phyloP scores from a whole-genome alignment of 1,140 invertebrate genomes.

The Bombus huntii region DNA sequence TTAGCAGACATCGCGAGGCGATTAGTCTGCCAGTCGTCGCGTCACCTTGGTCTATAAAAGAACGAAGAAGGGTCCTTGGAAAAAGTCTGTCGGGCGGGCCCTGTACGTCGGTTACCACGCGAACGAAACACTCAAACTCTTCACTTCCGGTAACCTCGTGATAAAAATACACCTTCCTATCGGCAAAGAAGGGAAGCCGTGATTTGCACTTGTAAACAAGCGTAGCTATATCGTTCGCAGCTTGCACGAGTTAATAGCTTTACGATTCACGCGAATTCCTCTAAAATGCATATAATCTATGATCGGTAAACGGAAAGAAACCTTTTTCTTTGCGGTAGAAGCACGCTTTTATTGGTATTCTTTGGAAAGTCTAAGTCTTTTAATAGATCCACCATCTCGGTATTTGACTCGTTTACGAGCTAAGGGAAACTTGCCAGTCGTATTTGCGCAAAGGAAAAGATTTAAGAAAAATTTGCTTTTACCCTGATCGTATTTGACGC shows the following conservation, averaged over 20 bases:
- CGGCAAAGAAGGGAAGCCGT: neutral
- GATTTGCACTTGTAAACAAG: conserved; percentile 32
- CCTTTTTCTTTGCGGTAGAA: neutral
- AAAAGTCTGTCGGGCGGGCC: neutral
- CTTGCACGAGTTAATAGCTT: neutral
- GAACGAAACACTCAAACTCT: conserved; percentile 10
- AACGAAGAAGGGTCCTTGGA: neutral
- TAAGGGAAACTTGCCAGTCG: neutral
- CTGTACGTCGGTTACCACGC: neutral
- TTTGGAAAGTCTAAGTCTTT: neutral
- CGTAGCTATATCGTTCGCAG: neutral
- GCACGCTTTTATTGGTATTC: neutral
- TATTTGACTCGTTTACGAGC: conserved; percentile 6
- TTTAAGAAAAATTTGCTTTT: neutral
- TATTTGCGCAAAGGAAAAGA: too few relatives aligned
- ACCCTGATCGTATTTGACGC: neutral
- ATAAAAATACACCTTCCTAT: conserved; percentile 48
- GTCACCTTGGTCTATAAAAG: neutral
- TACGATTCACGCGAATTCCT: neutral
- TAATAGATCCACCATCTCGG: neutral
- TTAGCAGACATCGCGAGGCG: neutral
- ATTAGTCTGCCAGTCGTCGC: neutral
- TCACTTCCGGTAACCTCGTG: neutral
- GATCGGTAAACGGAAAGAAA: neutral
- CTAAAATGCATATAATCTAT: neutral